A percentile compares a stretch with the other conserved stretches of the same genome.
Evolutionary conservation across 2,113 vertebrate genomes (phyloP).

Genomic region (Indri indri): DNA sequence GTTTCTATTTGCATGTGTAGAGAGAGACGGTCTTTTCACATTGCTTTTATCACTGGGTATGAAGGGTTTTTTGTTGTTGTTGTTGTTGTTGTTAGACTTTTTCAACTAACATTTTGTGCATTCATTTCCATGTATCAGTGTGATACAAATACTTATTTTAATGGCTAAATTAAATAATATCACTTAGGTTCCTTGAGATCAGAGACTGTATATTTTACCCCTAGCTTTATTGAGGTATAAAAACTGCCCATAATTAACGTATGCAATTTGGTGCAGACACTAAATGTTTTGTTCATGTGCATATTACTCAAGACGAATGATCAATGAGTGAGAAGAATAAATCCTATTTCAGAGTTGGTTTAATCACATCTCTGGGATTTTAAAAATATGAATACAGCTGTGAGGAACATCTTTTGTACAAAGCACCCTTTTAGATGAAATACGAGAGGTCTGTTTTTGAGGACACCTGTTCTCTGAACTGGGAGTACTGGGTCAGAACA

Average conservation of each 20-base stretch:
- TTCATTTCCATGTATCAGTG: not conserved
- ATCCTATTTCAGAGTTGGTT: not conserved
- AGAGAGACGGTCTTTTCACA: not conserved
- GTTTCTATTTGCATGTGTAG: not conserved
- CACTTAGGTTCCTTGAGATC: not conserved
- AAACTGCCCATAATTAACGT: not conserved
- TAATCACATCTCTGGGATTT: conserved; percentile 22
- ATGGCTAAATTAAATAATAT: conserved; percentile 33
- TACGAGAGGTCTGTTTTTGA: not conserved
- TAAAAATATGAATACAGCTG: not conserved
- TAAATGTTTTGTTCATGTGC: not conserved
- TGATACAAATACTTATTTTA: conserved; percentile 34
- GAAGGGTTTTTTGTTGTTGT: not conserved
- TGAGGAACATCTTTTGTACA: conserved; percentile 18
- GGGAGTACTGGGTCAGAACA: not conserved
- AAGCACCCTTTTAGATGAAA: not conserved
- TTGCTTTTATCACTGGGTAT: conserved; percentile 17
- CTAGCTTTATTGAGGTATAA: not conserved
- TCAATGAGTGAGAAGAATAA: not conserved
- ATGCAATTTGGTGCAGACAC: not conserved
- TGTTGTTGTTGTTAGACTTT: not conserved
- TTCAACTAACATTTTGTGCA: not conserved
- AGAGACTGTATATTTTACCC: not conserved
- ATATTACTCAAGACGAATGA: not conserved
- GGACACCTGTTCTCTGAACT: not conserved